Base-by-base conservation (phyloP, 37 sponge, comb jelly and placozoan genomes). In the Chondrosia reniformis region DNA sequence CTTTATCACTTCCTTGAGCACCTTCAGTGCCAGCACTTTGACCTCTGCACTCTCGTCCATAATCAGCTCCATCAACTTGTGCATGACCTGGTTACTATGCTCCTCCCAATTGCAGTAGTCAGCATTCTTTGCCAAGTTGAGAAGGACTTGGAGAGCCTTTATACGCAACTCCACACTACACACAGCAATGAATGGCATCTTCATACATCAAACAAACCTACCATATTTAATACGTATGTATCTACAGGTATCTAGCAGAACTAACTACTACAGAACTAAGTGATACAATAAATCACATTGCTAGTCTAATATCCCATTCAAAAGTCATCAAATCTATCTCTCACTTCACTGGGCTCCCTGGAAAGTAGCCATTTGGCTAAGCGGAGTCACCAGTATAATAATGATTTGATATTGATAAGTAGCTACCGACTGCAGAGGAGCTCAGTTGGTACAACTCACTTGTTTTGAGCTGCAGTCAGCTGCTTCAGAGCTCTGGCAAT, bases 101-200 rank as follows among this genome's bases (percentile, higher is more conserved):
- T 91, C 82, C 37, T 81, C 78, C 92, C 92, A 91, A 55, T 71
- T 84, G 57, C 88, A 86, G 39, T 52, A 59, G 45, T 87, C 67
- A 3, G 84, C 81, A 31, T 80, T 78, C 27, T 82, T 71, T 3
- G 81, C 67, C 36, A 84, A 63, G 2, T 83, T 77, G 46, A 63
- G 79, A 15, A 91, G 54, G 0, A 79, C 41, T 49, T 91, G 88
- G 24, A 91, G 74, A 10, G 79, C 78, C 33, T 69, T 54, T 2
- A 55, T 42, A 25, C 79, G 52, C 45, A 78, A 61, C 61, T 87
- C 82, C 7, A 61, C 59, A 67, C 84, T 84, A 34, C 12, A 59
- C 8, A 13, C n/a, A 6, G 28, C 6, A 15, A 49, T 49, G 52
- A 49, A 10, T 19, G 15, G 15, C 52, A 49, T 15, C 52, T 49